Evolutionary conservation across 1,140 invertebrate genomes (phyloP), one percentile per base, ranked within the genome.

Genomic region (Sipha flava): DNA sequence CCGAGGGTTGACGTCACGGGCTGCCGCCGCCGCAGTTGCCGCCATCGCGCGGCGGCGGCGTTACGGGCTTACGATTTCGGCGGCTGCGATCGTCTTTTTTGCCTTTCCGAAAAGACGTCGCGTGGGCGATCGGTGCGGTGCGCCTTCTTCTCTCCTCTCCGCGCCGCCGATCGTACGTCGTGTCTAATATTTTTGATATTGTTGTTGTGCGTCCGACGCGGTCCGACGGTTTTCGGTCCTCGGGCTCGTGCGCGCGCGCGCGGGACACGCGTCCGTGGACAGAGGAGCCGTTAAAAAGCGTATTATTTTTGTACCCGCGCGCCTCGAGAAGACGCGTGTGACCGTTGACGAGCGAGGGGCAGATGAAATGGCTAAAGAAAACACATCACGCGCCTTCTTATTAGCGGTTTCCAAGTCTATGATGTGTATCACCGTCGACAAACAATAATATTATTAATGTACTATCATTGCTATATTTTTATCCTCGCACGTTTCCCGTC

Each of bases 1-100:
- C 45, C 6, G 10, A 43, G 73, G 73, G 73, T 77, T 77, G 73
- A 59, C 52, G 73, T 77, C 73, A 77, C 73, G 73, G 73, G 34
- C 34, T 34, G 52, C 21, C 49, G 73, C 52, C 66, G 72, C 31
- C n/a, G 43, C 68, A n/a, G 34, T 21, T 34, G 52, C 21, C 49
- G 73, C 52, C 66, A 49, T n/a, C n/a, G 43, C 40, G 23, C 16
- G 45, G 9, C 45, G 57, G 10, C 9, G 21, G 72, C 47, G 49
- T 52, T 57, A 77, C 73, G 49, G 66, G 37, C 6, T 6, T n/a
- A 12, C 43, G 43, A n/a, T 47, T 70, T 70, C 21, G 64, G 40
- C 62, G 62, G 62, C 62, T 31, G 6, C 29, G 59, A n/a, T n/a
- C 1, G 21, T 54, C 6, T 18, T 45, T 47, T 68, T 45, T 70